Evolutionary conservation across 2,113 vertebrate species (phyloP).

Genomic region (Xenopus laevis): DNA sequence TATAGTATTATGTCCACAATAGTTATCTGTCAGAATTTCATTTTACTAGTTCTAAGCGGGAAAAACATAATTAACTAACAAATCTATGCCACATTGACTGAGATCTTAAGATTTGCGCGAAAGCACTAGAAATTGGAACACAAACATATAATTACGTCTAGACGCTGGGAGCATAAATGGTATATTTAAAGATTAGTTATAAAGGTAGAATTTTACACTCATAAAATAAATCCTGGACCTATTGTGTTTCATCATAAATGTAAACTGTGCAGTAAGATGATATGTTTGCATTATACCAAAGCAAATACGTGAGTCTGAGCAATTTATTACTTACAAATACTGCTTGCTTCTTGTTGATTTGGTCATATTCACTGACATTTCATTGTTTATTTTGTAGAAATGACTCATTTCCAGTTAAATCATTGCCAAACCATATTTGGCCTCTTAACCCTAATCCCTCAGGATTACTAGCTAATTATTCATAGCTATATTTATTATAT

Average conservation of each 20-base stretch:
- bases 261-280: conserved; percentile 38
- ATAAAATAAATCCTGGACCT: conserved; percentile 43
- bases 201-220: conserved; percentile 33
- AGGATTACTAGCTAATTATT: conserved; percentile 54
- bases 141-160: conserved; percentile 42
- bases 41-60: neutral
- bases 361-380: conserved; percentile 66
- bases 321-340: conserved; percentile 74
- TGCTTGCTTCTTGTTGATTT: conserved; percentile 67
- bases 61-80: neutral
- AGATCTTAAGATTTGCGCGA: conserved; percentile 1
- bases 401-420: conserved; percentile 74
- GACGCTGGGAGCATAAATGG: conserved; percentile 31
- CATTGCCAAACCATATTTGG: conserved; percentile 63
- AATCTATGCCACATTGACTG: conserved; percentile 4
- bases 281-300: conserved; percentile 43
- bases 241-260: conserved; percentile 44
- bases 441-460: conserved; percentile 53
- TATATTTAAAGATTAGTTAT: conserved; percentile 35
- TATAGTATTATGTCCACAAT: too few relatives aligned
- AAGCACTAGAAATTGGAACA: conserved; percentile 31
- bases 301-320: conserved; percentile 55
- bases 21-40: neutral
- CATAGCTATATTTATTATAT: conserved; percentile 49
- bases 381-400: conserved; percentile 62